These are phyloP conservation scores for Drosophila nasuta DNA, from an alignment of 1,140 invertebrate genomes.

Conservation along the genomic window DNA sequence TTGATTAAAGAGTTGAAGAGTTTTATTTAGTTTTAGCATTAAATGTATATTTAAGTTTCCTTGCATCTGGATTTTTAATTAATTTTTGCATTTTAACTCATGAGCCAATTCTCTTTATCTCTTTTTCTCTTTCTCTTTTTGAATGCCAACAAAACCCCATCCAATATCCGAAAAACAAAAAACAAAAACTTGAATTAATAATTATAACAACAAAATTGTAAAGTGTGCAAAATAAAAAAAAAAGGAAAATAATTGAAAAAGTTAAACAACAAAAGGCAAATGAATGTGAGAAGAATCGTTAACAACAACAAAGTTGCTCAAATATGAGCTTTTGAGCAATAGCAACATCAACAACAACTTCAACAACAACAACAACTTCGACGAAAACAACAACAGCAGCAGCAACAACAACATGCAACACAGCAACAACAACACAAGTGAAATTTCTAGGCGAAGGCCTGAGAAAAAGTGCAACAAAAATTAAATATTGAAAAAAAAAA, in stretches of 20 bases:
- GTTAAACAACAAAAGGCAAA: slow-evolving; percentile 10
- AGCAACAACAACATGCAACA: slow-evolving; percentile 31
- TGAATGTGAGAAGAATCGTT: slow-evolving; percentile 23
- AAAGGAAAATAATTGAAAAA: slow-evolving; percentile 15
- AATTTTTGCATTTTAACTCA: slow-evolving; percentile 50
- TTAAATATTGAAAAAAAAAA: slow-evolving; percentile 9
- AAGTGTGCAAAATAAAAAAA: slow-evolving; percentile 42
- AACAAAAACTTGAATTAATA: slow-evolving; percentile 13
- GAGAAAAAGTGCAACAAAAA: slow-evolving; percentile 25
- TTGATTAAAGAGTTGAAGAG: too few relatives aligned
- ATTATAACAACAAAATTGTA: slow-evolving; percentile 4
- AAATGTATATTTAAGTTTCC: neutral
- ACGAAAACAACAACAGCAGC: slow-evolving; percentile 34
- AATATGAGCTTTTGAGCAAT: slow-evolving; percentile 48
- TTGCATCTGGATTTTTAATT: slow-evolving; percentile 11
- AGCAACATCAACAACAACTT: slow-evolving; percentile 31
- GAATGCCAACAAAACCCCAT: slow-evolving; percentile 44
- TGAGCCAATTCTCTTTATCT: slow-evolving; percentile 47
- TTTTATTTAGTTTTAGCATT: neutral
- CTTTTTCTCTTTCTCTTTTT: slow-evolving; percentile 64
- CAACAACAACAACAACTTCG: slow-evolving; percentile 24
- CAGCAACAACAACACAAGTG: slow-evolving; percentile 43
- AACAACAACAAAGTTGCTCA: slow-evolving; percentile 46
- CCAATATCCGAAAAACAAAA: slow-evolving; percentile 30
- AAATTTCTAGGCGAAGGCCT: slow-evolving; percentile 16